These are phyloP conservation scores for Dermolepida albohirtum DNA, from an alignment of 2,888 invertebrate genomes.

Conservation along the genomic window DNA sequence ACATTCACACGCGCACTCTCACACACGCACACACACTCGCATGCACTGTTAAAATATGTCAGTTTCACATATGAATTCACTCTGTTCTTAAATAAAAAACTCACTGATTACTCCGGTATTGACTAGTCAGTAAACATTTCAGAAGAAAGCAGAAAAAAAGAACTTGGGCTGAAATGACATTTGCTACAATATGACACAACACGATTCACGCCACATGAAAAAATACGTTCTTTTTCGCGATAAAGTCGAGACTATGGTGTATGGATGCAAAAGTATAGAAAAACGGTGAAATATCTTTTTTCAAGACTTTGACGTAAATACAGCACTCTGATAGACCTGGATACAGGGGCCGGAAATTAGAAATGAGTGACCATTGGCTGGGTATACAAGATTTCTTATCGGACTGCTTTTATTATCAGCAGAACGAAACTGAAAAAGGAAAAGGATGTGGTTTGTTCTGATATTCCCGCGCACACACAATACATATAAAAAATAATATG, in stretches of 20 bases:
- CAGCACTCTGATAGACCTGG: constrained; percentile 19
- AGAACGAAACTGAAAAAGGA: constrained; percentile 47
- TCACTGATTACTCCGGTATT: constrained; percentile 21
- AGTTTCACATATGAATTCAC: not conserved
- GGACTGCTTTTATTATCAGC: constrained; percentile 41
- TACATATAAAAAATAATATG: constrained; percentile 13
- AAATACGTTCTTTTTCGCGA: constrained; percentile 9
- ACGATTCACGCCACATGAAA: too few species aligned
- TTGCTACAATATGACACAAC: too few species aligned
- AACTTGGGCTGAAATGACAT: not conserved
- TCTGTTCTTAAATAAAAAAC: not conserved
- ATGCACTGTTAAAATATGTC: not conserved
- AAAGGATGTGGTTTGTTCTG: constrained; percentile 49
- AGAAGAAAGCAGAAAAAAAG: not conserved
- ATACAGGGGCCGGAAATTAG: constrained; percentile 44
- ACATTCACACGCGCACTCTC: constrained; percentile 19
- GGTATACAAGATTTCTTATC: constrained; percentile 48
- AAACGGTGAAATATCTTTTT: constrained; percentile 1
- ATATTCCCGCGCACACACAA: constrained; percentile 23
- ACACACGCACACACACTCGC: constrained; percentile 16
- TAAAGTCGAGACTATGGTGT: constrained; percentile 11
- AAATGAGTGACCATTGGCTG: constrained; percentile 49
- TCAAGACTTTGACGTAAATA: constrained; percentile 30
- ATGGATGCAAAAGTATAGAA: not conserved
- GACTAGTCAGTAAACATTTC: not conserved